Evolutionary conservation across 1,140 invertebrate species (phyloP).

Genomic region (Trachelipus rathkii): DNA sequence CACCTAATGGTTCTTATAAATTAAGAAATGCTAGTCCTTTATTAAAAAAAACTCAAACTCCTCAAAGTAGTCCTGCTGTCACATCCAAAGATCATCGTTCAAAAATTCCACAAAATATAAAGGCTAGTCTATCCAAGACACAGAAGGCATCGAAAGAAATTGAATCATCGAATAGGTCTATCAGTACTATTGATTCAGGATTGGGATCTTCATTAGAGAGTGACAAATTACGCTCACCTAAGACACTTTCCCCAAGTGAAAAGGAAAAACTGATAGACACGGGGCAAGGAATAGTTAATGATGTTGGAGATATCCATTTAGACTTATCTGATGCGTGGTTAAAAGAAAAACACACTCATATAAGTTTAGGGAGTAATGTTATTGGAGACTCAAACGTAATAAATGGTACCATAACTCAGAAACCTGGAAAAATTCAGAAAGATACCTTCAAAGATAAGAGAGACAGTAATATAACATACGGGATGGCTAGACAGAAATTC

Average conservation of each 20-base stretch:
- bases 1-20: not conserved
- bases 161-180: conserved; percentile 32
- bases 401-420: not conserved
- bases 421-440: not conserved
- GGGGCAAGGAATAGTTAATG: not conserved
- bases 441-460: conserved; percentile 18
- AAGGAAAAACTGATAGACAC: conserved; percentile 13
- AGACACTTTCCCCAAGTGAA: not conserved
- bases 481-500: conserved; percentile 43
- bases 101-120: not conserved
- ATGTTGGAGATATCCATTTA: not conserved
- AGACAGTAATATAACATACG: conserved; percentile 36
- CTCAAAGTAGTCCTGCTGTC: not conserved
- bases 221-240: conserved; percentile 28
- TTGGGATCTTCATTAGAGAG: conserved; percentile 42
- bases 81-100: not conserved
- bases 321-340: conserved; percentile 38
- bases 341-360: conserved; percentile 19
- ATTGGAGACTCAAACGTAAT: not conserved
- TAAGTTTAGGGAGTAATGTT: not conserved
- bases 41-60: not conserved
- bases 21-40: not conserved
- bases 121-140: not conserved
- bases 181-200: conserved; percentile 37
- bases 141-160: not conserved